phyloP scores from a whole-genome alignment of 2,797 vertebrate species.

The Gobio occitaniae region DNA sequence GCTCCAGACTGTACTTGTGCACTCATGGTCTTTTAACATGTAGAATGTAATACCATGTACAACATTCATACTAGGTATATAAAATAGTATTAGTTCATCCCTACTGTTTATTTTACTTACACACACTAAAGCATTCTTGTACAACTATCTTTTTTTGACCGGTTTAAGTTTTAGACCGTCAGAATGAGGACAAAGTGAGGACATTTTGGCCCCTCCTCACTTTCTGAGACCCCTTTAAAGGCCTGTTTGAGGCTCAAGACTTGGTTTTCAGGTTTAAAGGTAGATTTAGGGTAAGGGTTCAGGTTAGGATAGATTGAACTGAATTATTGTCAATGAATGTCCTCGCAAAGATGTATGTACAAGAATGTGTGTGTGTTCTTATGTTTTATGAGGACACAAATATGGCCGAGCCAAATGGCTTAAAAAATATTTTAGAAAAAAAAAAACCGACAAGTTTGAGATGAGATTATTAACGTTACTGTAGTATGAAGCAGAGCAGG shows the following conservation, averaged over 20 bases:
- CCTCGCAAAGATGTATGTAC: background rate
- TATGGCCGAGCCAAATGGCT: no score
- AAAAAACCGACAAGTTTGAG: no score
- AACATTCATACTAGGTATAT: background rate
- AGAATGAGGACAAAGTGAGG: background rate
- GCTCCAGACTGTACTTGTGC: background rate
- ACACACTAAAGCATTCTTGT: background rate
- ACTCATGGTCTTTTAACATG: background rate
- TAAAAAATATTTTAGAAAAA: no score
- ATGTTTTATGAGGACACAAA: no score
- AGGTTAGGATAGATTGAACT: no score
- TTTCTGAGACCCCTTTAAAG: background rate
- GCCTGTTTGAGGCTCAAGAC: no score
- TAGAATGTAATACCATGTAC: background rate
- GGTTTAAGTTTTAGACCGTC: background rate
- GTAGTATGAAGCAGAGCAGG: no score
- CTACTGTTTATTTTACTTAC: background rate
- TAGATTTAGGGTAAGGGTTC: no score
- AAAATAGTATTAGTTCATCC: background rate
- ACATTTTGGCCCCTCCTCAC: background rate
- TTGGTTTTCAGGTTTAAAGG: no score
- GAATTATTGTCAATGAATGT: no score
- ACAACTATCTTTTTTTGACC: background rate
- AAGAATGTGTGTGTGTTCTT: no score
- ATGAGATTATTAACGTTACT: no score